These are phyloP conservation scores for Leptatherina wallacei DNA, from an alignment of 2,797 vertebrate species.

Conservation along the genomic window DNA sequence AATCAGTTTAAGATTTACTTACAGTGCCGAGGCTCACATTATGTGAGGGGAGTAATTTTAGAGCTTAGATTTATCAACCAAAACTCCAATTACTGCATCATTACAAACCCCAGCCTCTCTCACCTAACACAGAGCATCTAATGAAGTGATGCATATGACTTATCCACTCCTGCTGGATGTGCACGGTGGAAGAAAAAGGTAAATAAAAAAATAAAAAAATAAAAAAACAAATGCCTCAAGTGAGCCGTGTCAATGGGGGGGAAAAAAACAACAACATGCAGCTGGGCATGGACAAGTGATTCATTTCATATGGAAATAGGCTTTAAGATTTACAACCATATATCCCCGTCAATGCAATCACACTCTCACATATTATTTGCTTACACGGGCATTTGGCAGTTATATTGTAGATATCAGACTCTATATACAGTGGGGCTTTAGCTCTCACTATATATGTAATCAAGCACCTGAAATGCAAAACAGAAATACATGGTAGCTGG, in stretches of 20 bases:
- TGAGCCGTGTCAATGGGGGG: constrained; percentile 63
- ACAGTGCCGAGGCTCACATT: constrained; percentile 98
- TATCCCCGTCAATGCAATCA: constrained; percentile 76
- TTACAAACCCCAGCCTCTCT: constrained; percentile 94
- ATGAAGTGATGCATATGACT: constrained; percentile 81
- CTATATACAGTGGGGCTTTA: constrained; percentile 38
- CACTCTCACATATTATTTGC: constrained; percentile 68
- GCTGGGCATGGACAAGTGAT: constrained; percentile 75
- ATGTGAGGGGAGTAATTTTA: constrained; percentile 98
- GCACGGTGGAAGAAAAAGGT: constrained; percentile 41
- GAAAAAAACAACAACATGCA: constrained; percentile 58
- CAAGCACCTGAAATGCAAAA: constrained; percentile 74
- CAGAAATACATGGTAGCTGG: constrained; percentile 67
- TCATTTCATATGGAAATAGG: constrained; percentile 83
- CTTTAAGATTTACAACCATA: constrained; percentile 77
- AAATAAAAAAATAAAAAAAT: constrained; percentile 50
- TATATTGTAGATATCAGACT: constrained; percentile 74
- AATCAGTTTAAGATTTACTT: constrained; percentile 99
- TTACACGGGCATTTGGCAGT: constrained; percentile 72
- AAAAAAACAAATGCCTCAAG: constrained; percentile 63
- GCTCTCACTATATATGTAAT: constrained; percentile 55
- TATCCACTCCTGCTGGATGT: constrained; percentile 72
- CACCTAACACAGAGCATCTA: constrained; percentile 80
- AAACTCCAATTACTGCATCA: constrained; percentile 97
- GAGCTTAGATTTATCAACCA: constrained; percentile 99